These are phyloP conservation scores for Spisula solida DNA, from an alignment of 2,888 invertebrate species.

Conservation along the genomic window DNA sequence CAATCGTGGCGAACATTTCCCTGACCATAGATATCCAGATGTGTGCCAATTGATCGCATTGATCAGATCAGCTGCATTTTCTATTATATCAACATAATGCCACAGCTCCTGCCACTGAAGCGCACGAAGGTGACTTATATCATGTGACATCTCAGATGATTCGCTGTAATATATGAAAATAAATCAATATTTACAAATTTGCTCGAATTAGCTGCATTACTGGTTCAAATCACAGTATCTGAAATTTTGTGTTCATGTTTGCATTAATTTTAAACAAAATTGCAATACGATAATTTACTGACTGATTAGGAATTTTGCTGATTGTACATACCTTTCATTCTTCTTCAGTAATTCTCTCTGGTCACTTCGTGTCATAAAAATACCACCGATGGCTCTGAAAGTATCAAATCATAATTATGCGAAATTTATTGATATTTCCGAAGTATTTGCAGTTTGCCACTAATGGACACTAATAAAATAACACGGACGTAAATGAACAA, in stretches of 20 bases:
- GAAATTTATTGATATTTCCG: too few relatives aligned
- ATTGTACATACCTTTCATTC: conserved; percentile 76
- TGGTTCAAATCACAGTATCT: too few relatives aligned
- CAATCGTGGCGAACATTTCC: conserved; percentile 91
- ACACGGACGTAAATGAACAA: too few relatives aligned
- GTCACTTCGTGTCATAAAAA: conserved; percentile 68
- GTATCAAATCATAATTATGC: too few relatives aligned
- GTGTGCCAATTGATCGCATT: conserved; percentile 95
- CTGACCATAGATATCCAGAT: conserved; percentile 94
- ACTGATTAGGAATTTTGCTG: too few relatives aligned
- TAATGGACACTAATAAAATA: too few relatives aligned
- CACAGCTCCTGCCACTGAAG: conserved; percentile 71
- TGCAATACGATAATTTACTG: too few relatives aligned
- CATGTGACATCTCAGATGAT: conserved; percentile 63
- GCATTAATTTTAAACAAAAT: too few relatives aligned
- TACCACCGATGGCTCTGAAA: conserved; percentile 72
- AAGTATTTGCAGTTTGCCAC: too few relatives aligned
- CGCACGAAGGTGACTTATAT: conserved; percentile 69
- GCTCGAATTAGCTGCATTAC: too few relatives aligned
- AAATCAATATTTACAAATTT: too few relatives aligned
- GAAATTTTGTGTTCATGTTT: too few relatives aligned
- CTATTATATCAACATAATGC: conserved; percentile 76
- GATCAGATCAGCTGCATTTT: conserved; percentile 89
- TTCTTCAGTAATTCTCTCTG: conserved; percentile 74
- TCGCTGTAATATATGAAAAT: conserved; percentile 51